phyloP scores from a whole-genome alignment of 2,797 vertebrate genomes.

The Gallinago solitaria region DNA sequence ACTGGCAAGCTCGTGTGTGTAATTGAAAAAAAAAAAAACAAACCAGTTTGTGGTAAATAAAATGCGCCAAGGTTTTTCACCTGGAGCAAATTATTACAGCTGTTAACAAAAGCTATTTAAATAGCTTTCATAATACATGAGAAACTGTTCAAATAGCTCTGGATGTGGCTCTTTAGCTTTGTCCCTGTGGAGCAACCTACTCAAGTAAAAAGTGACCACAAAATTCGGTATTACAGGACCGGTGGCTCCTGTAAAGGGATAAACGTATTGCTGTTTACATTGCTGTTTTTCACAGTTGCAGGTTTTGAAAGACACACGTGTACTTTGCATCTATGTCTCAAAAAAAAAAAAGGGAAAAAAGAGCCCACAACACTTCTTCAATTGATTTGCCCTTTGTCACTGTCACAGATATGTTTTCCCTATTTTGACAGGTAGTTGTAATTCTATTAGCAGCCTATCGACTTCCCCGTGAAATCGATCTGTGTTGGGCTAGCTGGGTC shows the following conservation, averaged over 20 bases:
- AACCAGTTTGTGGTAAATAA: not conserved
- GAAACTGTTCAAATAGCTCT: conserved; percentile 45
- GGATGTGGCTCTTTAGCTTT: not conserved
- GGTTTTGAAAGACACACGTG: conserved; percentile 30
- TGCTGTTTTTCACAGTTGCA: conserved; percentile 36
- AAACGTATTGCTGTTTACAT: conserved; percentile 20
- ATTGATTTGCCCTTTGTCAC: conserved; percentile 84
- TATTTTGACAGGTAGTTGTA: conserved; percentile 85
- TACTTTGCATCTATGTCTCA: conserved; percentile 50
- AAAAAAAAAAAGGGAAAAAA: conserved; percentile 12
- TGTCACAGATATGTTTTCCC: conserved; percentile 80
- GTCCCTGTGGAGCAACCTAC: not conserved
- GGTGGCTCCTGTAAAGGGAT: not conserved
- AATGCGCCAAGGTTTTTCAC: conserved; percentile 12
- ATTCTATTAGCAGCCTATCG: conserved; percentile 84
- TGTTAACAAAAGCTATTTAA: conserved; percentile 33
- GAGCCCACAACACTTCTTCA: conserved; percentile 58
- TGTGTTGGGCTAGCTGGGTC: conserved; percentile 75
- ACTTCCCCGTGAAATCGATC: conserved; percentile 80
- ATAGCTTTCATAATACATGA: conserved; percentile 4
- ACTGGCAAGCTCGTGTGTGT: not conserved
- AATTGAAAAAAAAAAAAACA: not conserved
- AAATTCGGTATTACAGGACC: not conserved
- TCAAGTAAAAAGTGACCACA: not conserved
- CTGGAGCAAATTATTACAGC: conserved; percentile 58